Conservation (phyloP, 2,888 invertebrate species). For the Parelbella ahira region DNA sequence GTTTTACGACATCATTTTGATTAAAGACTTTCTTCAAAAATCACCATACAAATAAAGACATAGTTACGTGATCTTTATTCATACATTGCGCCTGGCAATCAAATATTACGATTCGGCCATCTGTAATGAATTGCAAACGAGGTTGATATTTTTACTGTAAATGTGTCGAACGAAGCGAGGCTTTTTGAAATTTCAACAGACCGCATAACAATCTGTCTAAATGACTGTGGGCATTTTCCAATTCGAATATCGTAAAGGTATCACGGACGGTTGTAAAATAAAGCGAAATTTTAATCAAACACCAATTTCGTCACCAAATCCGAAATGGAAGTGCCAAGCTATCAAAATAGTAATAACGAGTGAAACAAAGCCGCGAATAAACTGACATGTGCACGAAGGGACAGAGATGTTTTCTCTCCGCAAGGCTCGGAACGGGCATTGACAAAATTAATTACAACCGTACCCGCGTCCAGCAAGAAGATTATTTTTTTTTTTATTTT, state of each 20-base stretch:
- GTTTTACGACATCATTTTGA: constrained; percentile 14
- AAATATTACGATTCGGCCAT: too few relatives aligned
- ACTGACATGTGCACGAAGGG: constrained; percentile 14
- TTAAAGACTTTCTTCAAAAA: not conserved
- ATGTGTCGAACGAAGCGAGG: constrained; percentile 1
- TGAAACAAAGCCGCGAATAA: constrained; percentile 28
- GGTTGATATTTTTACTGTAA: too few relatives aligned
- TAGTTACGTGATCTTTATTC: too few relatives aligned
- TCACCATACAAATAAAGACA: not conserved
- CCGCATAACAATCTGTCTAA: constrained; percentile 20
- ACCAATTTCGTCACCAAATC: constrained; percentile 29
- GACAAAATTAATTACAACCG: constrained; percentile 24
- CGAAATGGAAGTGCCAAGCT: constrained; percentile 33
- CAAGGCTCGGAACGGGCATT: constrained; percentile 21
- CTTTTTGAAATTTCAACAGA: constrained; percentile 11
- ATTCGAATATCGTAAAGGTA: constrained; percentile 17
- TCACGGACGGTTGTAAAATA: constrained; percentile 15
- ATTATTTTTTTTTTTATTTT: too few relatives aligned
- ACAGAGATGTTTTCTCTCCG: constrained; percentile 22
- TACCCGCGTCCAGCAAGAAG: too few relatives aligned
- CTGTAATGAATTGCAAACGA: too few relatives aligned
- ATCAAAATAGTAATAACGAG: constrained; percentile 31
- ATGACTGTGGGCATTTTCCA: constrained; percentile 24
- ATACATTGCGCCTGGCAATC: too few relatives aligned
- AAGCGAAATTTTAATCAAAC: constrained; percentile 30